Base-by-base conservation (phyloP, 2,888 invertebrate species). In the Diplolepis rosae region DNA sequence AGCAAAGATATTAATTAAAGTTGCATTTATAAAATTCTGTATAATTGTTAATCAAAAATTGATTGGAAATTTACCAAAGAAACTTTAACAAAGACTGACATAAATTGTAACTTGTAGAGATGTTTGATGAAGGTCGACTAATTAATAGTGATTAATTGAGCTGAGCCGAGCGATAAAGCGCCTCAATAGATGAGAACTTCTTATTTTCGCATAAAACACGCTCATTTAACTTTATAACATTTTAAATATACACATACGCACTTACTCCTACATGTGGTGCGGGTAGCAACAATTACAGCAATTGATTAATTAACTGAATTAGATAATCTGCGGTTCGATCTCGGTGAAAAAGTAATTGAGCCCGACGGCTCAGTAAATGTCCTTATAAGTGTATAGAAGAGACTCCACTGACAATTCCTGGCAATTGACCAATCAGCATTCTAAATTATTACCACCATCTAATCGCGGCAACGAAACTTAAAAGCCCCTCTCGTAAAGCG, bases 261-360 rank as follows among this genome's bases (percentile, higher is more conserved):
- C n/a, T n/a, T n/a, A n/a, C n/a, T n/a, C n/a, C n/a, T 24, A 22
- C 15, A 28, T 9, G 9, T 51, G 39, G 69, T 81, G 77, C 78
- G 78, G 80, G 80, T 73, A 76, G 76, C 72, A 76, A 83, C 84
- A 83, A 86, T 84, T 84, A 84, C 79, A 73, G 74, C 84, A 85
- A 86, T 87, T 85, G 85, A 83, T 85, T 84, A 85, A 88, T 88
- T 86, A 85, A 83, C 80, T 77, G 82, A 87, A 87, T 87, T 86
- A 84, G 82, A 83, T 84, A 84, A 84, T 85, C 82, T 82, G 76
- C 76, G 67, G 78, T 80, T 83, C 82, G 83, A 82, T 83, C 82
- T 71, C 77, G 67, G 69, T 66, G 75, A 75, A 77, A 79, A 77
- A 80, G 77, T 79, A 80, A 83, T 80, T 77, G 77, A 71, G 50